Evolutionary conservation across 1,140 invertebrate species (phyloP), one percentile per base, ranked within the genome.

Genomic region (Orchesella cincta): DNA sequence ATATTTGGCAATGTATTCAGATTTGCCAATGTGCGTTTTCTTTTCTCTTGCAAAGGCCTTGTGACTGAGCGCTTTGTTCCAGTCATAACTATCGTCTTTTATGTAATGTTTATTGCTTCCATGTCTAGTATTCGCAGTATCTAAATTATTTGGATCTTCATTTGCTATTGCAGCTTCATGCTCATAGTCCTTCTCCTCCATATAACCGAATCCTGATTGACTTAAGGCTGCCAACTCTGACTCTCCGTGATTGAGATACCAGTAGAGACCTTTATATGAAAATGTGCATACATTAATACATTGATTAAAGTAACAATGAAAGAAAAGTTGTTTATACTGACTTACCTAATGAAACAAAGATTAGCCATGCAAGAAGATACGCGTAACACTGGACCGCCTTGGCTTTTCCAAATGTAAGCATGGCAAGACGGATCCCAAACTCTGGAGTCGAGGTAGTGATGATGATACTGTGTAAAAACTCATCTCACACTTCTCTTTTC

Each of bases 281-380:
- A 33, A 74, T n/a, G n/a, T n/a, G 36, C 57, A n/a, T n/a, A n/a
- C n/a, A n/a, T n/a, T n/a, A 26, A 34, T n/a, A 35, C 34, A 36
- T 18, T 64, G 34, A 20, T 46, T 62, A 29, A 34, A 8, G 20
- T 46, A 46, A 20, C 39, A 46, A 46, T 12, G 39, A 20, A 12
- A 46, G 20, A 46, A 46, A 46, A 12, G 39, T 46, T 12, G 39
- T 46, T 46, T 46, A 12, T 46, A 46, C 8, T 46, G 39, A 52
- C 36, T 79, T 79, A 82, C 81, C 79, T 34, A 77, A 54, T 46
- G 79, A 80, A 31, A 78, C 81, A 46, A 80, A 23, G 28, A 82
- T 75, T 52, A 82, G 80, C 81, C 81, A 82, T 33, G 79, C 28
- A 0, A 82, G 62, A 20, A 82, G 70, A 36, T 57, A 76, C 18